Percentiles rank a stretch among this genome's conserved stretches.
These are phyloP conservation scores for Daboia siamensis DNA, from an alignment of 2,113 vertebrate species.

Conservation along the genomic window DNA sequence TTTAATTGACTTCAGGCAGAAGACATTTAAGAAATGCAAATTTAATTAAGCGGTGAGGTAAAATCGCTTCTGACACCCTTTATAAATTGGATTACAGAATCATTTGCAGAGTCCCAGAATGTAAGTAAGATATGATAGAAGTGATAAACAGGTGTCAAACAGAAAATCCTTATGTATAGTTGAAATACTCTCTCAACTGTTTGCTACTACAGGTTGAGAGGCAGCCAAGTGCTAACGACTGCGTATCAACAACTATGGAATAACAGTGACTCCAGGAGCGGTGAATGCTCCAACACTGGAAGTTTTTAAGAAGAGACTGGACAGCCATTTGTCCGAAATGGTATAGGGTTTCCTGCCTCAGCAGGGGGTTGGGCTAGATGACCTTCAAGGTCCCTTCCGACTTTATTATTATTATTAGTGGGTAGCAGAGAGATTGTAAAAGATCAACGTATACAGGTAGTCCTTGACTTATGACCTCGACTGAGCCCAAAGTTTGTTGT, in stretches of 20 bases:
- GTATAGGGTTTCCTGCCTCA: too few species aligned
- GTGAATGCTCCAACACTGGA: too few species aligned
- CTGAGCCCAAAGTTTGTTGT: too few species aligned
- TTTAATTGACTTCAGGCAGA: not conserved
- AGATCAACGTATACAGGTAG: not conserved
- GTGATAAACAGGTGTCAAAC: not conserved
- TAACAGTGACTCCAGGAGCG: not conserved
- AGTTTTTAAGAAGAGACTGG: too few species aligned
- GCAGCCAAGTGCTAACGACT: not conserved
- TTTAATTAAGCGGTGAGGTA: not conserved
- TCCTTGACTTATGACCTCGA: too few species aligned
- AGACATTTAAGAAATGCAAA: not conserved
- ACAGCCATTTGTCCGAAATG: too few species aligned
- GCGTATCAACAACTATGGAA: not conserved
- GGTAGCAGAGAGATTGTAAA: not conserved
- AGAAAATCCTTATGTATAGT: not conserved
- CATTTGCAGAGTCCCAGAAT: not conserved
- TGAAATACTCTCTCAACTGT: not conserved
- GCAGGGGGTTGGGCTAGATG: too few species aligned
- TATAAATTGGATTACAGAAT: not conserved
- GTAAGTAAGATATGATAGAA: not conserved
- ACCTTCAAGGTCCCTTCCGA: too few species aligned
- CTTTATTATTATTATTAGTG: too few species aligned
- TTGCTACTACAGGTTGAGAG: not conserved
- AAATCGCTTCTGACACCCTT: not conserved